Evolutionary conservation across 2,888 invertebrate species (phyloP), one percentile per base, ranked within the genome.

Genomic region (Tupiocoris notatus): DNA sequence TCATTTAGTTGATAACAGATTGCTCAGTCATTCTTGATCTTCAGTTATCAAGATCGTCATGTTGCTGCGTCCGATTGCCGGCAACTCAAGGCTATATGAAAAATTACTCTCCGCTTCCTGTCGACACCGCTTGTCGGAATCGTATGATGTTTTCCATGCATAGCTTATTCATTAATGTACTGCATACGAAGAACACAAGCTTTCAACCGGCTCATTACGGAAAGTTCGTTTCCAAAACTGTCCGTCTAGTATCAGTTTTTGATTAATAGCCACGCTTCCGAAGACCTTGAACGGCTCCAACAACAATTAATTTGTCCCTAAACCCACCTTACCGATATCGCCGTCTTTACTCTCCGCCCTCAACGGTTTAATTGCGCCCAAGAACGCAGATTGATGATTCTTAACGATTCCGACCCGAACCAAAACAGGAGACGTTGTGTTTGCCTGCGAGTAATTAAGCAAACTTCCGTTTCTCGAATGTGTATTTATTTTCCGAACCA

Each of bases 201-300:
- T 21, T 21, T 21, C 22, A 2, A 67, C 67, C 67, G 67, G 56
- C 67, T 67, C 67, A 67, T 67, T 67, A 67, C 21, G 67, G 39
- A 67, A 67, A 67, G 67, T 67, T 67, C 67, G 67, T 67, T 67
- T 67, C 56, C 18, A 67, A 39, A 67, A 67, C 67, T 67, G 67
- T 67, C 67, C 57, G 67, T 17, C 67, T 56, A 54, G 56, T 67
- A 54, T 57, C 67, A 23, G n/a, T 21, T 57, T 56, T 67, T 67
- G 67, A 67, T 67, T 67, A 56, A 67, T 67, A 54, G 56, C 25
- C 18, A 22, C 12, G 23, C 20, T 57, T 22, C 22, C 21, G 17
- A 57, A 56, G 67, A 67, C 67, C 57, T 57, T 57, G 67, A 67
- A n/a, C n/a, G 57, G 54, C 56, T 9, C 21, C 22, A 20, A 65